phyloP scores from a whole-genome alignment of 2,888 invertebrate species.

The Pteria penguin region DNA sequence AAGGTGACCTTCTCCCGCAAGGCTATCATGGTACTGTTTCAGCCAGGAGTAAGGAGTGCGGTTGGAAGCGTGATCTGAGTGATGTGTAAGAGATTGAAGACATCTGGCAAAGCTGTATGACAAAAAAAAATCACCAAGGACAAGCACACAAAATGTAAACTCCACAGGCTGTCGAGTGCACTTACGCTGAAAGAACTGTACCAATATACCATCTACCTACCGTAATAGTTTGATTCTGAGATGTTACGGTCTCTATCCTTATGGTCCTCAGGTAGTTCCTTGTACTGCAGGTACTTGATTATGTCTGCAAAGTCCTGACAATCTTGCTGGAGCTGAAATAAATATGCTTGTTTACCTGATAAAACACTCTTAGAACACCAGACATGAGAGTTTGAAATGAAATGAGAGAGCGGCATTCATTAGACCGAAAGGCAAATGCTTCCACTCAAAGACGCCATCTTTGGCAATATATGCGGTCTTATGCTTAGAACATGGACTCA shows the following conservation, averaged over 20 bases:
- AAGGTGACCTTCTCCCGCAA: slow-evolving; percentile 31
- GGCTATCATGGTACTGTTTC: slow-evolving; percentile 35
- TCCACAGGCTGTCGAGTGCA: background rate
- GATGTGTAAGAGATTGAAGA: too few species aligned
- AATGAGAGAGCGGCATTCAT: slow-evolving; percentile 42
- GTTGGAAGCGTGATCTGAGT: slow-evolving; percentile 39
- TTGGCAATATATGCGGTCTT: slow-evolving; percentile 48
- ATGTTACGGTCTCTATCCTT: slow-evolving; percentile 10
- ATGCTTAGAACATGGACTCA: slow-evolving; percentile 4
- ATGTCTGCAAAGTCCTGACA: slow-evolving; percentile 32
- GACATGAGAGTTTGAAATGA: slow-evolving; percentile 50
- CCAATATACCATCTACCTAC: slow-evolving; percentile 28
- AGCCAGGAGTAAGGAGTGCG: background rate
- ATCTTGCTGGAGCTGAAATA: slow-evolving; percentile 22
- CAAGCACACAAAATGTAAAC: slow-evolving; percentile 13
- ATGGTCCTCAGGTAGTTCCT: slow-evolving; percentile 20
- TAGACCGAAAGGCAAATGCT: slow-evolving; percentile 48
- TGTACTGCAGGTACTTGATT: slow-evolving; percentile 22
- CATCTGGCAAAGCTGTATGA: slow-evolving; percentile 21
- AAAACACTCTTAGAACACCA: slow-evolving; percentile 39
- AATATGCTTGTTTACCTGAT: slow-evolving; percentile 21
- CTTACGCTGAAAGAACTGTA: slow-evolving; percentile 27
- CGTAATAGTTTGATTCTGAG: slow-evolving; percentile 21
- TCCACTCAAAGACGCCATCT: slow-evolving; percentile 42
- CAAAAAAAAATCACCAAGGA: slow-evolving; percentile 30